phyloP scores from a whole-genome alignment of 2,797 vertebrate genomes.

The Threskiornis aethiopicus region DNA sequence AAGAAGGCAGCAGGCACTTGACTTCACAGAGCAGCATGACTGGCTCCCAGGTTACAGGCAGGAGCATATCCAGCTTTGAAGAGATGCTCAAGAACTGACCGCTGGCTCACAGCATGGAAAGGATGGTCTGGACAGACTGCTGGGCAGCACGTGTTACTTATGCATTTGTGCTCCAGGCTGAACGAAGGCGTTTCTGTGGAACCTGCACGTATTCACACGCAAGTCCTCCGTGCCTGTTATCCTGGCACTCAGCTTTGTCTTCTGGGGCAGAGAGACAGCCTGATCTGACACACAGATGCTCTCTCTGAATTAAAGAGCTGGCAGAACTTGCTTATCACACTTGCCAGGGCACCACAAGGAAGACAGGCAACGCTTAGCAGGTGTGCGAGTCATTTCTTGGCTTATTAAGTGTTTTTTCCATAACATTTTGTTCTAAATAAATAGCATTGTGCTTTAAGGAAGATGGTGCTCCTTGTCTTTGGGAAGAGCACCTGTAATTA shows the following conservation, averaged over 20 bases:
- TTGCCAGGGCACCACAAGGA: slow-evolving; percentile 64
- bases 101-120: not conserved
- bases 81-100: not conserved
- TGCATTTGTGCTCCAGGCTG: not conserved
- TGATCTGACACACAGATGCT: slow-evolving; percentile 60
- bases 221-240: not conserved
- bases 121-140: not conserved
- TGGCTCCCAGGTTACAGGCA: not conserved
- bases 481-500: not conserved
- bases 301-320: slow-evolving; percentile 68
- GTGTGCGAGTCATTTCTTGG: slow-evolving; percentile 48
- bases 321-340: slow-evolving; percentile 26
- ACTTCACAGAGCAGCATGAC: not conserved
- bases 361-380: slow-evolving; percentile 49
- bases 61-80: not conserved
- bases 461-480: not conserved
- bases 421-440: slow-evolving; percentile 38
- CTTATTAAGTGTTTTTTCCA: slow-evolving; percentile 20
- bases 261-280: slow-evolving; percentile 33
- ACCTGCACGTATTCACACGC: not conserved
- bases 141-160: not conserved
- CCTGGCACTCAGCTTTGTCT: slow-evolving; percentile 48
- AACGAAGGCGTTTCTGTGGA: not conserved
- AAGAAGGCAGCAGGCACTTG: not conserved
- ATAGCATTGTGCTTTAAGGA: not conserved